Evolutionary conservation across 2,113 vertebrate species (phyloP).

Genomic region (Sporophila hypoxantha): DNA sequence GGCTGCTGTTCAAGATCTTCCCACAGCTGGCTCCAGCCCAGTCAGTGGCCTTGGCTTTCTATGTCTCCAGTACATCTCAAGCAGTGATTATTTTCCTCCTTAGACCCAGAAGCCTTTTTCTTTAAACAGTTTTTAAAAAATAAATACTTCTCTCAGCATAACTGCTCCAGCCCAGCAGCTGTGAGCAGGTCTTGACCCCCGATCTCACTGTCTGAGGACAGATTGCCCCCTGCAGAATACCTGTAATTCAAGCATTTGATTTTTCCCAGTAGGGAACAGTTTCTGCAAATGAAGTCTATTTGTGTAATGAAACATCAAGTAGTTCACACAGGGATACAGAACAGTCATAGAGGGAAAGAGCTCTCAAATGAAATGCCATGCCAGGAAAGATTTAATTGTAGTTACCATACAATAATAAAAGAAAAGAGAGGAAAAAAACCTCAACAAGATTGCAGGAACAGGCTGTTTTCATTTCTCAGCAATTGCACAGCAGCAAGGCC

Average conservation of each 20-base stretch:
- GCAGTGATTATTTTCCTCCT: background rate
- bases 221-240: constrained; percentile 21
- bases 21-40: background rate
- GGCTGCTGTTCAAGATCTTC: background rate
- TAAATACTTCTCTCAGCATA: background rate
- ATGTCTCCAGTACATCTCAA: fast-evolving
- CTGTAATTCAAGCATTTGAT: constrained; percentile 41
- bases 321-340: constrained; percentile 21
- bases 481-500: background rate
- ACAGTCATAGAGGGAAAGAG: background rate
- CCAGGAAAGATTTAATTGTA: constrained; percentile 40
- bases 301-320: constrained; percentile 40
- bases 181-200: background rate
- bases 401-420: background rate
- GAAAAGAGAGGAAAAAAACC: background rate
- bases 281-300: constrained; percentile 45
- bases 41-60: background rate
- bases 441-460: background rate
- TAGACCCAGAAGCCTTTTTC: background rate
- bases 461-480: constrained; percentile 20
- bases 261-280: constrained; percentile 21
- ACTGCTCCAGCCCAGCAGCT: background rate
- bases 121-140: constrained; percentile 12
- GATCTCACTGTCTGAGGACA: background rate
- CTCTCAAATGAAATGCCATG: background rate